Percentiles rank a stretch among this genome's conserved stretches.
phyloP scores from a whole-genome alignment of 2,797 vertebrate genomes.

The Dicrostonyx torquatus region DNA sequence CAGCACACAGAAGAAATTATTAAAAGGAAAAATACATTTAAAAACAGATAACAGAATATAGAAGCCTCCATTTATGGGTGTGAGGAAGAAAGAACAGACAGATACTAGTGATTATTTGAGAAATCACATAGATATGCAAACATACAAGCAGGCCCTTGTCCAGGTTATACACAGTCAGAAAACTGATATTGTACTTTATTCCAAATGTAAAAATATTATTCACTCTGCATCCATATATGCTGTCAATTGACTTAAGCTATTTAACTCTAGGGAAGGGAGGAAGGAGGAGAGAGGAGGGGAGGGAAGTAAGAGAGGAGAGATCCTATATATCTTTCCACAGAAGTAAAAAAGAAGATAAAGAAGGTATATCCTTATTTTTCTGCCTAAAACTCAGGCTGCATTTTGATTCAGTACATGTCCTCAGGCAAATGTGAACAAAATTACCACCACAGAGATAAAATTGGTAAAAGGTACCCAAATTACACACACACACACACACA shows the following conservation, averaged over 20 bases:
- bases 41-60: conserved; percentile 53
- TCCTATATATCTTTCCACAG: too few species aligned
- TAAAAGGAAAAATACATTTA: neutral
- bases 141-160: neutral
- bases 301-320: neutral
- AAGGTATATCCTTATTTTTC: neutral
- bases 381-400: neutral
- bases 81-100: neutral
- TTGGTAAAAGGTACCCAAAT: conserved; percentile 42
- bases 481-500: neutral
- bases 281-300: neutral
- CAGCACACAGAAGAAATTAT: neutral
- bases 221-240: neutral
- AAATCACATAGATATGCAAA: neutral
- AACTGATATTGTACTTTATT: neutral
- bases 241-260: neutral
- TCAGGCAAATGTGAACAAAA: neutral
- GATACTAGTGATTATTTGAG: neutral
- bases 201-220: neutral
- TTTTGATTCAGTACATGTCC: neutral
- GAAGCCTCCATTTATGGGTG: neutral
- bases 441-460: conserved; percentile 73
- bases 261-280: neutral
- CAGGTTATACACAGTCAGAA: neutral
- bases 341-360: neutral